These are phyloP conservation scores for Aplodontia rufa DNA, from an alignment of 2,113 vertebrate species.

Conservation along the genomic window DNA sequence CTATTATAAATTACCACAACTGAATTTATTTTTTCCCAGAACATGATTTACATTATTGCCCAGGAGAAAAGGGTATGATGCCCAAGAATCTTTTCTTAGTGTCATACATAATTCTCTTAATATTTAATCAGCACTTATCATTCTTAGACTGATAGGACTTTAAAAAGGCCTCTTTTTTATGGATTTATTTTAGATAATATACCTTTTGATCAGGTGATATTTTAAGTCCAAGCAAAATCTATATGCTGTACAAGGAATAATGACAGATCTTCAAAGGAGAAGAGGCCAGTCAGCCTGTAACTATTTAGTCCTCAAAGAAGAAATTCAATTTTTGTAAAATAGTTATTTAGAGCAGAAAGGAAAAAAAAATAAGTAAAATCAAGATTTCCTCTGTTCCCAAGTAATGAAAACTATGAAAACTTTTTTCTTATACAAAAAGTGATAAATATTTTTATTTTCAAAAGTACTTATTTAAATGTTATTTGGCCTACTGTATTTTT, in stretches of 20 bases:
- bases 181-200: conserved; percentile 19
- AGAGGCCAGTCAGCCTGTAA: background rate
- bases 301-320: conserved; percentile 40
- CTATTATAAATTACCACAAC: conserved; percentile 39
- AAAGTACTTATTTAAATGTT: conserved; percentile 60
- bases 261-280: conserved; percentile 19
- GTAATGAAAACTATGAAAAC: conserved; percentile 52
- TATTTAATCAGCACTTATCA: conserved; percentile 1
- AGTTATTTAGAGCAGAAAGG: conserved; percentile 47
- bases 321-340: conserved; percentile 72
- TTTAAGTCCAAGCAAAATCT: conserved; percentile 41
- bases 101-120: conserved; percentile 23
- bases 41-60: conserved; percentile 13
- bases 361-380: conserved; percentile 59
- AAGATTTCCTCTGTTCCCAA: conserved; percentile 28
- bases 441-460: conserved; percentile 33
- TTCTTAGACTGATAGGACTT: conserved; percentile 1
- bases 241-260: conserved; percentile 23
- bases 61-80: background rate
- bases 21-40: background rate
- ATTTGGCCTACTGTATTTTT: background rate
- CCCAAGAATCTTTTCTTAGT: background rate
- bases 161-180: background rate
- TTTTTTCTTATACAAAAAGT: conserved; percentile 59
- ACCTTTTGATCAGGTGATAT: conserved; percentile 42